These are phyloP conservation scores for Pitta sordida DNA, from an alignment of 2,113 vertebrate genomes.

Conservation along the genomic window DNA sequence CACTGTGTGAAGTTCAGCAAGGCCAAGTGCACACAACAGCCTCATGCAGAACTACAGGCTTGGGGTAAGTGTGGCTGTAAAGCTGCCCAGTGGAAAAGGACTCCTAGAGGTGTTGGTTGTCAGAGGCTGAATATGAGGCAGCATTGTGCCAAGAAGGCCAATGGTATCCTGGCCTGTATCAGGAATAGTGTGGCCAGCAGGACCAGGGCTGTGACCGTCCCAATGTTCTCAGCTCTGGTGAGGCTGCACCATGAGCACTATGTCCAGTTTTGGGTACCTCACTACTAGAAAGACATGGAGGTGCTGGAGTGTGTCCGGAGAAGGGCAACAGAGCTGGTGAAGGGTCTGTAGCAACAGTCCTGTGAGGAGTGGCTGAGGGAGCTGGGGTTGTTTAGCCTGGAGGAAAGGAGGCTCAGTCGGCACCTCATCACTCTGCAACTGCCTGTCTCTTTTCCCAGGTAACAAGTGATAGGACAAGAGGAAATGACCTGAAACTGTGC, in stretches of 20 bases:
- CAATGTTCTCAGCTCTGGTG: not conserved
- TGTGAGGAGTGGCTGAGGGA: not conserved
- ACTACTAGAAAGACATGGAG: not conserved
- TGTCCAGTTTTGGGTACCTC: not conserved
- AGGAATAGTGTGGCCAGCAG: not conserved
- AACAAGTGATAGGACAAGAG: not conserved
- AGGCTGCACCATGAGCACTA: too few species aligned
- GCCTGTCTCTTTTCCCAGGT: not conserved
- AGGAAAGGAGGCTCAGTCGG: not conserved
- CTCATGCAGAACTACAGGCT: not conserved
- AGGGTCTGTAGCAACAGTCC: not conserved
- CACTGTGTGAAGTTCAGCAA: rapidly evolving
- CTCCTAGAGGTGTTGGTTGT: not conserved
- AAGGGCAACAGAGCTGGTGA: rapidly evolving
- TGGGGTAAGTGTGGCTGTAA: not conserved
- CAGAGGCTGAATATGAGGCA: not conserved
- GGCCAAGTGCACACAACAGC: not conserved
- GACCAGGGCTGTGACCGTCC: not conserved
- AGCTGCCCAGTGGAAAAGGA: not conserved
- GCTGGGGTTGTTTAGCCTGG: rapidly evolving
- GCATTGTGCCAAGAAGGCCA: not conserved
- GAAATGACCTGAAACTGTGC: not conserved
- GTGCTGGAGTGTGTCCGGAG: not conserved
- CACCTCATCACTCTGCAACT: not conserved
- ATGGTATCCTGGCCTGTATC: not conserved